phyloP scores from a whole-genome alignment of 2,113 vertebrate genomes.

The Nestor notabilis region DNA sequence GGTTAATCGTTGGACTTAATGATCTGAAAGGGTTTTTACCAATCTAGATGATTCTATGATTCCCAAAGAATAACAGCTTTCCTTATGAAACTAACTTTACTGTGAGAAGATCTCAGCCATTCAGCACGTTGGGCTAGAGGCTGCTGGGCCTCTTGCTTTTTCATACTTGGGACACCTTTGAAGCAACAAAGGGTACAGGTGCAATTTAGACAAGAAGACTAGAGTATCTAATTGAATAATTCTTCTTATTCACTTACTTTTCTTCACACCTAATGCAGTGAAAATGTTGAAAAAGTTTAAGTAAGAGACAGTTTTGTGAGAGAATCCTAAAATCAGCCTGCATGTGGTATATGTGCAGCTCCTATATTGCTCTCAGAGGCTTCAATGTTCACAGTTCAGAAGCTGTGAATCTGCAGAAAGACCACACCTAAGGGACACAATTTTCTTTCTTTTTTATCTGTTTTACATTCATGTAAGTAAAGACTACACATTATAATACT shows the following conservation, averaged over 20 bases:
- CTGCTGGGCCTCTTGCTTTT: not conserved
- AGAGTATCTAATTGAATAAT: not conserved
- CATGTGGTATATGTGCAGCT: not conserved
- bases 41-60: not conserved
- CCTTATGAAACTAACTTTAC: not conserved
- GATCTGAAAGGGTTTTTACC: not conserved
- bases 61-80: not conserved
- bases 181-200: not conserved
- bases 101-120: not conserved
- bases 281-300: not conserved
- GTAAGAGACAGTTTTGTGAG: not conserved
- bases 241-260: not conserved
- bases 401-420: not conserved
- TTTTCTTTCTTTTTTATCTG: not conserved
- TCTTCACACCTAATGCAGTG: not conserved
- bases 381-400: not conserved
- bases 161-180: not conserved
- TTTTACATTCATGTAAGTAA: not conserved
- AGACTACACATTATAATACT: not conserved
- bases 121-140: accelerated
- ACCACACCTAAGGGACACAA: not conserved
- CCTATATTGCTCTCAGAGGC: not conserved
- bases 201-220: not conserved
- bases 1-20: not conserved
- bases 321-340: not conserved